Base-by-base conservation (phyloP, 2,888 invertebrate genomes). In the Scaptomyza flava region DNA sequence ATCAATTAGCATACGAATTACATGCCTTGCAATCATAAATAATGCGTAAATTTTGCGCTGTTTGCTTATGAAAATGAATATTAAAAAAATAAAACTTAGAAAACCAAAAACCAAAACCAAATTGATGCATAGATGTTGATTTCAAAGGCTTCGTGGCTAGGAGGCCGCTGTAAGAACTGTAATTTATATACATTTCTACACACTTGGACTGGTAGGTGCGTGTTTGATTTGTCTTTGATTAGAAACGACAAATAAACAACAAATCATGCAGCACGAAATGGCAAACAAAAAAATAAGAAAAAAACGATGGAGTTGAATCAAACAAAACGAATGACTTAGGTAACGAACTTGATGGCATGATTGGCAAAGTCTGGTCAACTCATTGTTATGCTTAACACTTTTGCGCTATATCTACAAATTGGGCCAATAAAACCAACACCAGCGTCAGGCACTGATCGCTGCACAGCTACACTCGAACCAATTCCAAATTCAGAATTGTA, bases 11-110 rank as follows among this genome's bases (percentile, higher is more conserved):
- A 86, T 86, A 86, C 86, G 86, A 86, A 86, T 89, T 89, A 89
- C 89, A 89, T 89, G 89, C 75, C 81, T 83, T 89, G 84, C 80
- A 89, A 85, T 89, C 87, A 89, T 89, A 89, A 89, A 89, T 89
- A 89, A 89, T 89, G 90, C 89, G 90, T 89, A 83, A 74, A 75
- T 65, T 73, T 75, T 70, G 67, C 68, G 72, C 56, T 73, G 72
- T 79, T 79, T 79, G 67, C 73, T 68, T 72, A 51, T 67, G 56
- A 71, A 74, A 72, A 59, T 45, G 9, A 60, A 73, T 68, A 68
- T 61, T 38, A 45, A 42, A 56, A 71, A 66, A 59, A 41, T 27
- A 41, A 43, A 47, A 5, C n/a, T 34, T 12, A 34, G 34, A 57
- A 59, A 50, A 59, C 27, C 12, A 48, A 52, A 48, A 60, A 46